phyloP scores from a whole-genome alignment of 2,888 invertebrate species.

The Diarsia mendica region DNA sequence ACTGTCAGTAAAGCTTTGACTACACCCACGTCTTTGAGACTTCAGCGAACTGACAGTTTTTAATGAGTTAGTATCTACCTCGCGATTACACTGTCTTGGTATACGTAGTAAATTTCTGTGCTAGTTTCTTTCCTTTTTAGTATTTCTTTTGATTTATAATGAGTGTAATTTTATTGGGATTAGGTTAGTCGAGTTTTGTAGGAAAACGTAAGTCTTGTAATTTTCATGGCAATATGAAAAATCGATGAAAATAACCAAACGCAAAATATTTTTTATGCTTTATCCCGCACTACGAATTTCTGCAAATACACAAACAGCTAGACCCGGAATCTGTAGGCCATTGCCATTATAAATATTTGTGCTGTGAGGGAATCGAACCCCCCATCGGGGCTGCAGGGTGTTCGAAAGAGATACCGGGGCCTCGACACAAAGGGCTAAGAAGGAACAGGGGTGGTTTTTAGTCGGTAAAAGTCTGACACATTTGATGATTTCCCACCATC shows the following conservation, averaged over 20 bases:
- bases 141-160: conserved; percentile 34
- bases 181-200: neutral
- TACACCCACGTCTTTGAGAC: conserved; percentile 42
- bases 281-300: no score
- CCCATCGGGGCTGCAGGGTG: no score
- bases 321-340: no score
- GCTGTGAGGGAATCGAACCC: no score
- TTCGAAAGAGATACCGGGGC: no score
- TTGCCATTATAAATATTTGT: no score
- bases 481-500: no score
- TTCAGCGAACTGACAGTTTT: conserved; percentile 65
- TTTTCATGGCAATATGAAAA: neutral
- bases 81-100: conserved; percentile 56
- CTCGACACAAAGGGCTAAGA: no score
- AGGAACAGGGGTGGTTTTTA: no score
- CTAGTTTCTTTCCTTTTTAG: conserved; percentile 26
- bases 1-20: conserved; percentile 42
- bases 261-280: no score
- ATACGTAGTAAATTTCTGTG: conserved; percentile 32
- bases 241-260: neutral
- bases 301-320: no score
- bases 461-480: no score
- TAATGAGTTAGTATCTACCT: conserved; percentile 61
- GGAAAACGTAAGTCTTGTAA: neutral
- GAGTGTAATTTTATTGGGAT: conserved; percentile 15